Evolutionary conservation across 2,113 vertebrate species (phyloP).

Genomic region (Montifringilla adamsi): DNA sequence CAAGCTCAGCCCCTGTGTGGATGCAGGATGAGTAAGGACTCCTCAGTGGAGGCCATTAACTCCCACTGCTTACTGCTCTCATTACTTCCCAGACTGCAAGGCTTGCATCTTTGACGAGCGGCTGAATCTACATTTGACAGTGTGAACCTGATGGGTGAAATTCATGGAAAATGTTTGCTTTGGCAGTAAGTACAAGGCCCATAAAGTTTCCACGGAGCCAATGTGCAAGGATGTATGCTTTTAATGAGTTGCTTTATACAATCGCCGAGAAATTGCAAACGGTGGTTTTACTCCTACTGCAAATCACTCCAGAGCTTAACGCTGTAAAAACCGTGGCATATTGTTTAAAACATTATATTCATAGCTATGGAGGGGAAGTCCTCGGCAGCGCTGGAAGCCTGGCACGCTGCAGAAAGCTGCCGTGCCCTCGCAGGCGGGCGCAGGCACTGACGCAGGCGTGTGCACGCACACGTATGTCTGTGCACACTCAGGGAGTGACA

Average conservation of each 20-base stretch:
- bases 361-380: neutral
- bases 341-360: neutral
- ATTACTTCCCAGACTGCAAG: conserved; percentile 59
- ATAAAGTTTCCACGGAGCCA: conserved; percentile 41
- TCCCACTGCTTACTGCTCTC: conserved; percentile 54
- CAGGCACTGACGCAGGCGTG: neutral
- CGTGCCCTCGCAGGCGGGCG: neutral
- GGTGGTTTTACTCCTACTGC: neutral
- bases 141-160: conserved; percentile 45
- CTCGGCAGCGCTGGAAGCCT: neutral
- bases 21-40: conserved; percentile 20
- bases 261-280: conserved; percentile 1
- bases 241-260: conserved; percentile 39
- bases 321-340: neutral
- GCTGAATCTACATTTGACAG: conserved; percentile 51
- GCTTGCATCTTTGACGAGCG: conserved; percentile 49
- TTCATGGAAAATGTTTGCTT: conserved; percentile 51
- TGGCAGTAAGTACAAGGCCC: conserved; percentile 37
- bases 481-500: neutral
- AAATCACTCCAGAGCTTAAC: neutral
- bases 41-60: conserved; percentile 60
- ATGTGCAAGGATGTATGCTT: neutral
- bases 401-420: neutral
- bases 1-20: conserved; percentile 16
- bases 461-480: neutral